phyloP scores from a whole-genome alignment of 2,888 invertebrate species.

The Schrankia costaestrigalis region DNA sequence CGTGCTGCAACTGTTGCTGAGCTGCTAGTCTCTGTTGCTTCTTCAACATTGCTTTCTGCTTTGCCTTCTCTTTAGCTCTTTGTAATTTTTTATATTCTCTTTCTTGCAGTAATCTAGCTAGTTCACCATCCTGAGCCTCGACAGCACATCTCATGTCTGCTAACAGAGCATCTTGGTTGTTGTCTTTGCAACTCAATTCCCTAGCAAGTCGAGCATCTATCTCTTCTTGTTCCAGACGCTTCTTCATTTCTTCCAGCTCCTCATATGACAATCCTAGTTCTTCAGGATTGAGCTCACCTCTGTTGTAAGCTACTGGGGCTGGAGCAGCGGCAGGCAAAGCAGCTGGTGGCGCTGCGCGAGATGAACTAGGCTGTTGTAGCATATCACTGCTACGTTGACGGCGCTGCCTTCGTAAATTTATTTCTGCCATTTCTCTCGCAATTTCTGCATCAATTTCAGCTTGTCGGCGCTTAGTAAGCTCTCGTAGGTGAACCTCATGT shows the following conservation, averaged over 20 bases:
- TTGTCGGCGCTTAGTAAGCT: slow-evolving; percentile 61
- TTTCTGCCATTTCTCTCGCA: slow-evolving; percentile 72
- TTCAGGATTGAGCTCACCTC: slow-evolving; percentile 53
- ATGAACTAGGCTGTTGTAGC: slow-evolving; percentile 57
- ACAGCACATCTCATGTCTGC: slow-evolving; percentile 75
- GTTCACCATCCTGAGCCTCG: slow-evolving; percentile 72
- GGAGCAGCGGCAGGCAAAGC: slow-evolving; percentile 28
- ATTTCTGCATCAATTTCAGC: slow-evolving; percentile 74
- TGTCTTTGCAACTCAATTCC: slow-evolving; percentile 61
- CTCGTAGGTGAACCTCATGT: slow-evolving; percentile 58
- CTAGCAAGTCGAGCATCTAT: slow-evolving; percentile 65
- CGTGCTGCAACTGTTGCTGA: slow-evolving; percentile 39
- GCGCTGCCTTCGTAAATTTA: slow-evolving; percentile 65
- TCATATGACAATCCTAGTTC: slow-evolving; percentile 63
- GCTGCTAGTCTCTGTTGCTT: slow-evolving; percentile 63
- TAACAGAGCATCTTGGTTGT: slow-evolving; percentile 58
- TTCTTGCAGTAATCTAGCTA: slow-evolving; percentile 68
- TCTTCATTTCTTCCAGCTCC: slow-evolving; percentile 66
- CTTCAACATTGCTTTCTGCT: slow-evolving; percentile 69
- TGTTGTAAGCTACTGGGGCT: too few relatives aligned
- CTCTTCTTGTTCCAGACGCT: slow-evolving; percentile 69
- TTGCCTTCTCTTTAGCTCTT: slow-evolving; percentile 70
- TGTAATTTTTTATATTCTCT: slow-evolving; percentile 73
- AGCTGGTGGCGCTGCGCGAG: slow-evolving; percentile 45
- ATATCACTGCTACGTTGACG: slow-evolving; percentile 50